Evolutionary conservation across 2,113 vertebrate species (phyloP).

Genomic region (Zosterops pallidus): DNA sequence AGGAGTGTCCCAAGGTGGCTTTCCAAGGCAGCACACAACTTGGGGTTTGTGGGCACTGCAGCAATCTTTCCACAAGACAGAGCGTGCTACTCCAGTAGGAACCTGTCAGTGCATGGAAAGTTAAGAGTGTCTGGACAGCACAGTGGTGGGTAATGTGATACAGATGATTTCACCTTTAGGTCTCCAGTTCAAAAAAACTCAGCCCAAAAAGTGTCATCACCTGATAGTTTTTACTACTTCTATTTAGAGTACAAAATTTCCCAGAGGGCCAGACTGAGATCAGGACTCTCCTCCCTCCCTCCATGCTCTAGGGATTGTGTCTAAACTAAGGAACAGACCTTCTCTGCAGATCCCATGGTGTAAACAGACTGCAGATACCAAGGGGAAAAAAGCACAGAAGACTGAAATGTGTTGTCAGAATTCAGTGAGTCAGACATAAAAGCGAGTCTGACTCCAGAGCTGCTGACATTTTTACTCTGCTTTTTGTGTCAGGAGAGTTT

Average conservation of each 20-base stretch:
- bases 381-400: background rate
- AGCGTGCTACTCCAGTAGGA: constrained; percentile 9
- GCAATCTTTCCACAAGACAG: background rate
- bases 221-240: constrained; percentile 49
- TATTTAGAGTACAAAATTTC: constrained; percentile 42
- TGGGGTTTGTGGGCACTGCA: background rate
- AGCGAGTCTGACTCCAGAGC: background rate
- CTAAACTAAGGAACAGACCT: background rate
- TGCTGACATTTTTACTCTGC: background rate
- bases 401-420: background rate
- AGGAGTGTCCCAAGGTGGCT: background rate
- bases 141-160: constrained; percentile 27
- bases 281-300: background rate
- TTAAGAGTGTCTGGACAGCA: constrained; percentile 6
- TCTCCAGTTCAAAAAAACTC: constrained; percentile 58
- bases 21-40: background rate
- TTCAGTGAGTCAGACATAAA: background rate
- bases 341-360: background rate
- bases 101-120: constrained; percentile 5
- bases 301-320: background rate
- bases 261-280: constrained; percentile 9
- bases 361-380: background rate
- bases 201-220: constrained; percentile 65
- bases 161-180: constrained; percentile 62
- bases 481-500: background rate